These are phyloP conservation scores for Labrus mixtus DNA, from an alignment of 2,113 vertebrate species.

Conservation along the genomic window DNA sequence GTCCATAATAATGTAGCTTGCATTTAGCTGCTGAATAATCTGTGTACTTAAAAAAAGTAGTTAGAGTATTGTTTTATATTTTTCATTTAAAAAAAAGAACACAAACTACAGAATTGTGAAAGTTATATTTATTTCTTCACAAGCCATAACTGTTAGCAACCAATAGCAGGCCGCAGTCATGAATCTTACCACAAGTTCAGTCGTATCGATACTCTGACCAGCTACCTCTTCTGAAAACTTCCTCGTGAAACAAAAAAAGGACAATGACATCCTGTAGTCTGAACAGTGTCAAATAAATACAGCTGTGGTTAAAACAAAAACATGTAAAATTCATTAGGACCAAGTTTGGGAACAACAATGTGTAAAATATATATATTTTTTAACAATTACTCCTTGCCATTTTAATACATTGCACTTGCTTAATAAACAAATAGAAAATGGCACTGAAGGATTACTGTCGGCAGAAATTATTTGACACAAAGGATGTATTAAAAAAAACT, in stretches of 20 bases:
- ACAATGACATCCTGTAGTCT: conserved; percentile 34
- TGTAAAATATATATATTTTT: conserved; percentile 45
- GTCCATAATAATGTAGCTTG: too few species aligned
- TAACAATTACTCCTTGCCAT: conserved; percentile 27
- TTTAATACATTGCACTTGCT: conserved; percentile 71
- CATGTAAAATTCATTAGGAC: conserved; percentile 54
- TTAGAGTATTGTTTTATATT: not conserved
- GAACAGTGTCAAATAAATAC: conserved; percentile 78
- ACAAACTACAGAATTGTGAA: conserved; percentile 22
- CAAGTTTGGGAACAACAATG: conserved; percentile 48
- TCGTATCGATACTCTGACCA: conserved; percentile 9
- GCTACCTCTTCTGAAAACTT: conserved; percentile 29
- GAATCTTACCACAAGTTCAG: conserved; percentile 34
- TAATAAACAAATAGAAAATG: conserved; percentile 55
- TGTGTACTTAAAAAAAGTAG: too few species aligned
- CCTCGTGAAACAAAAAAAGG: conserved; percentile 46
- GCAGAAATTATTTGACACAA: conserved; percentile 32
- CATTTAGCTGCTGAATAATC: too few species aligned
- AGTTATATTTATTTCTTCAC: conserved; percentile 72
- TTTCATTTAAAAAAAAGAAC: not conserved
- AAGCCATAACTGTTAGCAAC: conserved; percentile 44
- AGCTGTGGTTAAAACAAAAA: conserved; percentile 56
- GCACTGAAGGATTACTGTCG: conserved; percentile 54
- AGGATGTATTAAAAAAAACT: conserved; percentile 56
- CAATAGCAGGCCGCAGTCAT: conserved; percentile 24